Conservation (phyloP, 2,113 vertebrate species). For the Neomonachus schauinslandi region DNA sequence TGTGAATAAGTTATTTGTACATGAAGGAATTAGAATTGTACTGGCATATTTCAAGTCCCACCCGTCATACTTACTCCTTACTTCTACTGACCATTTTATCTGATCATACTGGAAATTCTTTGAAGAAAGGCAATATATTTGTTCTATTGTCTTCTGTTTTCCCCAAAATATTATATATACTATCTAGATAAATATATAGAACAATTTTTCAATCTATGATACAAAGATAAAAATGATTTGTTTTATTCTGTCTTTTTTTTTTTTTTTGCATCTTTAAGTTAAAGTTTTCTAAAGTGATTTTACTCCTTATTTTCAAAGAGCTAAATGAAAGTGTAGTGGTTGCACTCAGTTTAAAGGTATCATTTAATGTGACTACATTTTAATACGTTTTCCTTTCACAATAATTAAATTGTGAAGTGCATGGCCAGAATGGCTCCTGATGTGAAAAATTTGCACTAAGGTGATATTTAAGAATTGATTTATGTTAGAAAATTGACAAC, state of each 20-base stretch:
- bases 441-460: constrained; percentile 50
- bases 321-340: background rate
- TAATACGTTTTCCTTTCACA: constrained; percentile 62
- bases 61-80: background rate
- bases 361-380: constrained; percentile 45
- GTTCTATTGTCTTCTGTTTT: constrained; percentile 28
- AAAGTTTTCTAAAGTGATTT: background rate
- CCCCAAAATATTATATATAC: background rate
- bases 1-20: background rate
- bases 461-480: constrained; percentile 68
- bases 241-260: background rate
- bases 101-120: background rate
- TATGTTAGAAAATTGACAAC: constrained; percentile 57
- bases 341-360: constrained; percentile 17
- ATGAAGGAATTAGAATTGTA: background rate
- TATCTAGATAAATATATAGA: background rate
- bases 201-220: background rate
- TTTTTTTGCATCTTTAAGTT: background rate
- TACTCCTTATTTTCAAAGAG: background rate
- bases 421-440: background rate
- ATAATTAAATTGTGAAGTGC: constrained; percentile 57
- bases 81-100: background rate
- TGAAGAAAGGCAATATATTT: background rate
- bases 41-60: background rate
- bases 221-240: constrained; percentile 27